Evolutionary conservation across 2,888 invertebrate species (phyloP).

Genomic region (Drosophila imparisetae): DNA sequence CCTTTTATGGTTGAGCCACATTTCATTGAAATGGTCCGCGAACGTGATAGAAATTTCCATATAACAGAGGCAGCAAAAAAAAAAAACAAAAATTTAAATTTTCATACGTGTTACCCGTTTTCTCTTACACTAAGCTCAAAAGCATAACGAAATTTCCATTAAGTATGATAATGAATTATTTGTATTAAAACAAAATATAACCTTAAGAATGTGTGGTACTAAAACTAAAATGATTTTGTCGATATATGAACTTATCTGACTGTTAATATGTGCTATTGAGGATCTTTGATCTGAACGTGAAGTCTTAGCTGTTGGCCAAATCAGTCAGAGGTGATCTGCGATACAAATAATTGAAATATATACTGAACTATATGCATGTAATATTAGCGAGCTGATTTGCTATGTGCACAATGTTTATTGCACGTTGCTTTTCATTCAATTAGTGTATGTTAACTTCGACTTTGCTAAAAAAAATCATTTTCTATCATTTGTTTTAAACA

Average conservation of each 20-base stretch:
- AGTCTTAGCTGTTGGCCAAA: background rate
- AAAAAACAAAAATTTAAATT: constrained; percentile 18
- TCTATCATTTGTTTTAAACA: constrained; percentile 10
- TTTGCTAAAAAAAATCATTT: no score
- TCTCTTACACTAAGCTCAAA: constrained; percentile 9
- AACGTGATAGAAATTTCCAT: constrained; percentile 75
- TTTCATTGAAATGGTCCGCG: constrained; percentile 58
- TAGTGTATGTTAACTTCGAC: constrained; percentile 12
- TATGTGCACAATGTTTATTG: background rate
- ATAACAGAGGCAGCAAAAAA: constrained; percentile 18
- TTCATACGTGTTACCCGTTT: constrained; percentile 50
- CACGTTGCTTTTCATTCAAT: background rate
- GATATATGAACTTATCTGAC: background rate
- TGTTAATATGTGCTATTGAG: background rate
- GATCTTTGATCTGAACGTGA: background rate
- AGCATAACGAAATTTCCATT: background rate
- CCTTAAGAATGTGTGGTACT: background rate
- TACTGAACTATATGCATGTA: background rate
- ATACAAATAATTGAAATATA: background rate
- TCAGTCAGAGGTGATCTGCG: background rate
- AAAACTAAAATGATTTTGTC: background rate
- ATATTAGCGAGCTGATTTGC: background rate
- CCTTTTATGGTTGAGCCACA: constrained; percentile 59
- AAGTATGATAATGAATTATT: background rate
- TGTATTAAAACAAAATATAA: background rate